Evolutionary conservation across 2,113 vertebrate genomes (phyloP).

Genomic region (Prolemur simus): DNA sequence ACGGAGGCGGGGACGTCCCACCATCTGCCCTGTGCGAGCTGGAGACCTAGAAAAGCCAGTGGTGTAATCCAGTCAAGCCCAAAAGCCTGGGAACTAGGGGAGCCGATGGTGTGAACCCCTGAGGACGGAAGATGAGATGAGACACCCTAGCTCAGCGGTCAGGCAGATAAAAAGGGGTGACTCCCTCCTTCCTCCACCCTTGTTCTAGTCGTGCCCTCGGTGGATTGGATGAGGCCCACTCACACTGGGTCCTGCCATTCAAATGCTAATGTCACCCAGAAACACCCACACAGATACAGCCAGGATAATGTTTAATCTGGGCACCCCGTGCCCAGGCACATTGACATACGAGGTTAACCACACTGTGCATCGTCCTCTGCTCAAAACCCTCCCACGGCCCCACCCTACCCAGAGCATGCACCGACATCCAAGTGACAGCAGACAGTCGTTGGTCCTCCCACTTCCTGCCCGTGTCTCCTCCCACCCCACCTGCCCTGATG

Average conservation of each 20-base stretch:
- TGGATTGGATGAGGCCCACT: too few relatives aligned
- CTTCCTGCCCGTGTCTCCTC: background rate
- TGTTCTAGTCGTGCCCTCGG: too few relatives aligned
- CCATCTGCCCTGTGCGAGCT: background rate
- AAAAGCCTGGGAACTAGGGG: background rate
- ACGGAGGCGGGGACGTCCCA: background rate
- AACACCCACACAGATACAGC: background rate
- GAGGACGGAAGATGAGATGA: too few relatives aligned
- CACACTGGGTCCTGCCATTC: background rate
- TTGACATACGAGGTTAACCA: too few relatives aligned
- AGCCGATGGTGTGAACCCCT: background rate
- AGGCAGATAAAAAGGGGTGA: background rate
- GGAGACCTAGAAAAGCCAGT: too few relatives aligned
- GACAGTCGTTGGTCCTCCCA: background rate
- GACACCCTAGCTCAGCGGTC: too few relatives aligned
- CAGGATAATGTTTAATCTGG: background rate
- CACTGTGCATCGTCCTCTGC: background rate
- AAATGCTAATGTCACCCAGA: background rate
- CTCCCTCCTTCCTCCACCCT: too few relatives aligned
- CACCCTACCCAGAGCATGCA: background rate
- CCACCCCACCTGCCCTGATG: background rate
- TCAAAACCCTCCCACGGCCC: background rate
- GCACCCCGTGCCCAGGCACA: background rate
- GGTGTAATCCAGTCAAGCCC: background rate
- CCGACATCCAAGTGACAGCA: fast-evolving